Conservation (phyloP, 37 sponge, comb jelly and placozoan genomes). For the Petrosia ficiformis region DNA sequence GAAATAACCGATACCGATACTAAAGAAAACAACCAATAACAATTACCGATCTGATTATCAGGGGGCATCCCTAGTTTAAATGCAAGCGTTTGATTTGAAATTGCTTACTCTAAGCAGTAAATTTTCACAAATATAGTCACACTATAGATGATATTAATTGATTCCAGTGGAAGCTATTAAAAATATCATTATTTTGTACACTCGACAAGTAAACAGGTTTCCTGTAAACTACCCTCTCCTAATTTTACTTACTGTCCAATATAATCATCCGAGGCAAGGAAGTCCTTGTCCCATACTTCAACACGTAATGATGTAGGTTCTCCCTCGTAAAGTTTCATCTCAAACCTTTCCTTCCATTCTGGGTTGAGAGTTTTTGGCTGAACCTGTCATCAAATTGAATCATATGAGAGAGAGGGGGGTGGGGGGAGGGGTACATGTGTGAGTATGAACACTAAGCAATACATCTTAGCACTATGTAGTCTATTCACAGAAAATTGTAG, state of each 20-base stretch:
- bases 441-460: background rate
- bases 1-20: too few relatives aligned
- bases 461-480: background rate
- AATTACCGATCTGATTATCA: too few relatives aligned
- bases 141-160: too few relatives aligned
- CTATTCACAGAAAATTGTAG: background rate
- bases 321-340: slow-evolving; percentile 77
- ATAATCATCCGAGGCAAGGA: slow-evolving; percentile 74
- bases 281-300: slow-evolving; percentile 85
- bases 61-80: too few relatives aligned
- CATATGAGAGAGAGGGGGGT: background rate
- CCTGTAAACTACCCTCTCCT: too few relatives aligned
- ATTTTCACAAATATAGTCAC: too few relatives aligned
- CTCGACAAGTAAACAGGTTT: too few relatives aligned
- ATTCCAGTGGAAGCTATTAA: background rate
- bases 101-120: too few relatives aligned
- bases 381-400: slow-evolving; percentile 56
- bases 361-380: slow-evolving; percentile 71
- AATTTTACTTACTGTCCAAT: slow-evolving; percentile 78
- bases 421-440: background rate
- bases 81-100: too few relatives aligned
- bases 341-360: slow-evolving; percentile 89
- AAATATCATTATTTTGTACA: background rate
- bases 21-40: too few relatives aligned
- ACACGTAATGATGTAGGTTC: slow-evolving; percentile 58